Percentiles rank a stretch among this genome's conserved stretches.
These are phyloP conservation scores for Sebastes taczanowskii DNA, from an alignment of 2,797 vertebrate genomes.

Conservation along the genomic window DNA sequence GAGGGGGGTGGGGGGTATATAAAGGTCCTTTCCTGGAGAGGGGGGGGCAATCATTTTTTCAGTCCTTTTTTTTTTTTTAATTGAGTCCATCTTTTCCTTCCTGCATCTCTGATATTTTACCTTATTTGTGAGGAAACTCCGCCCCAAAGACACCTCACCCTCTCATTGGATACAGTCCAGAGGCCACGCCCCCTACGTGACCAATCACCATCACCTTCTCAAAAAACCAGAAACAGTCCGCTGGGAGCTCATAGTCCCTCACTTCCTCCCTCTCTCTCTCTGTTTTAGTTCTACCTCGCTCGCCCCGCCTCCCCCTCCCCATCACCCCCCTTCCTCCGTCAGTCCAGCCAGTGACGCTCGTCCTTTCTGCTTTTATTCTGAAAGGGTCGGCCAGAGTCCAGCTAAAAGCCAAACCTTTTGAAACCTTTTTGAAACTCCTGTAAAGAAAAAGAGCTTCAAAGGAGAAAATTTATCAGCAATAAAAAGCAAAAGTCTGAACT, in stretches of 20 bases:
- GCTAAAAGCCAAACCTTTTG: conserved; percentile 47
- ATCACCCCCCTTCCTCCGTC: conserved; percentile 20
- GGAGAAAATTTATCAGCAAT: conserved; percentile 56
- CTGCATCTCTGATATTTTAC: conserved; percentile 20
- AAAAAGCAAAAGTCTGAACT: neutral
- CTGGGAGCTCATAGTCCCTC: conserved; percentile 11
- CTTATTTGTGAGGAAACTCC: conserved; percentile 6
- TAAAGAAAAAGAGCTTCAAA: conserved; percentile 61
- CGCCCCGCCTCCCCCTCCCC: neutral
- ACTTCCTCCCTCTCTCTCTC: conserved; percentile 2
- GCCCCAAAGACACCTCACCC: neutral
- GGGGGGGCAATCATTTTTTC: conserved; percentile 1
- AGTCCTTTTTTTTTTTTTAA: conserved; percentile 39
- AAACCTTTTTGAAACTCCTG: conserved; percentile 60
- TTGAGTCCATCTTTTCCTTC: conserved; percentile 40
- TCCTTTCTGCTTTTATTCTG: conserved; percentile 67
- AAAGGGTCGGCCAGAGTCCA: conserved; percentile 67
- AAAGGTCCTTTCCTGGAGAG: conserved; percentile 42
- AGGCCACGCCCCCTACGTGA: conserved; percentile 10
- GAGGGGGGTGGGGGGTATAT: neutral
- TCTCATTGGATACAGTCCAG: conserved; percentile 32
- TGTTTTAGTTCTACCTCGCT: conserved; percentile 24
- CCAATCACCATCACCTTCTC: conserved; percentile 24
- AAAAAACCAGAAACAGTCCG: conserved; percentile 44
- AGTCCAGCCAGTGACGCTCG: conserved; percentile 61